Conservation (phyloP, 2,113 vertebrate genomes). For the Sturnira hondurensis region DNA sequence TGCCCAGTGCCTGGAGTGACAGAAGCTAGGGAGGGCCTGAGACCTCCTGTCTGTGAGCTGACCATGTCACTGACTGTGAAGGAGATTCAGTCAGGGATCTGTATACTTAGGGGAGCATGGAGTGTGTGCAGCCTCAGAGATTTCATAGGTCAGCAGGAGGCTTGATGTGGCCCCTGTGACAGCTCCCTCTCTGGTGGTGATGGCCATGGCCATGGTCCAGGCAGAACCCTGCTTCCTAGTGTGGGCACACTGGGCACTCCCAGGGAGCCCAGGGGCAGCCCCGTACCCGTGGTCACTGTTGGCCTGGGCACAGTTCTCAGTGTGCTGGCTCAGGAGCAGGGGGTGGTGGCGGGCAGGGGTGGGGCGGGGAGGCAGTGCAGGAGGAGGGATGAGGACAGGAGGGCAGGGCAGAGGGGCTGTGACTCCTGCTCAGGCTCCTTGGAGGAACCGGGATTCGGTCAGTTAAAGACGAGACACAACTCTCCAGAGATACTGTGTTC, state of each 20-base stretch:
- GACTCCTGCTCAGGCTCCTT: background rate
- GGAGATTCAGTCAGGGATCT: background rate
- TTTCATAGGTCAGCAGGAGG: conserved; percentile 57
- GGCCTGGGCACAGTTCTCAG: background rate
- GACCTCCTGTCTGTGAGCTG: background rate
- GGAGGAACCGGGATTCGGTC: rapidly evolving
- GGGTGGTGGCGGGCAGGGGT: too few relatives aligned
- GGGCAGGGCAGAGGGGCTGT: background rate
- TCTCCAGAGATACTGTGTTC: rapidly evolving
- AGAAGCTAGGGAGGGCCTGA: background rate
- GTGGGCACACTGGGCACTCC: rapidly evolving
- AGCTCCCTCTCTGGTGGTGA: conserved; percentile 12
- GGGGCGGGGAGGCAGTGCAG: background rate
- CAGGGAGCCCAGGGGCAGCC: background rate
- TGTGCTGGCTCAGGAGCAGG: too few relatives aligned
- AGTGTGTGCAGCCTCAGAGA: background rate
- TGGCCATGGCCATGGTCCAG: background rate
- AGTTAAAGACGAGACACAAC: rapidly evolving
- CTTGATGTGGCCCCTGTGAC: conserved; percentile 46
- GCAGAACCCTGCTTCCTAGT: background rate
- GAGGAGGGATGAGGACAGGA: background rate
- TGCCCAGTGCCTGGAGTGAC: rapidly evolving
- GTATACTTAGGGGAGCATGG: conserved; percentile 11
- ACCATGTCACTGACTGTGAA: conserved; percentile 17
- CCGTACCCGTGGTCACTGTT: too few relatives aligned